Evolutionary conservation across 2,797 vertebrate species (phyloP), one percentile per base, ranked within the genome.

Genomic region (Spea hammondii): DNA sequence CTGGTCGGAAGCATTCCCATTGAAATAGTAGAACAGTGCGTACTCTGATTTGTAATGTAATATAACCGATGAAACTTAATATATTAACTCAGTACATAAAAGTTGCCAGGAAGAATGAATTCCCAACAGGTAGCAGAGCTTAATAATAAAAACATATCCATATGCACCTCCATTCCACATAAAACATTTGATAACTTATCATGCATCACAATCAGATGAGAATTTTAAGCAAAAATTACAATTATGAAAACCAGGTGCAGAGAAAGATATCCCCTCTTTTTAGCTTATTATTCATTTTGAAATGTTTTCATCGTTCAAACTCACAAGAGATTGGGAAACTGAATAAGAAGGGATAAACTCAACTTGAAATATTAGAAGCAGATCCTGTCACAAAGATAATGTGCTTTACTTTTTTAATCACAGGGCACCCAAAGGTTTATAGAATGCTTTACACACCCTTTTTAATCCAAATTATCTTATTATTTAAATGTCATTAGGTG

Each of bases 121-220:
- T 82, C 79, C 75, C 75, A 82, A 64, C 14, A 70, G 75, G 70
- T 77, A 77, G 75, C 48, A 69, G 45, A 55, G 45, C 51, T 59
- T 78, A 74, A 73, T 74, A 70, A 17, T 57, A 70, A 77, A 82
- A 77, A 53, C 45, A 82, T 65, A 77, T 74, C 65, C 80, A 82
- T 77, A 77, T 81, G 79, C 70, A 68, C 17, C 45, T 65, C 68
- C n/a, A 60, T 48, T 60, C 55, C 55, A 73, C 49, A 70, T 77
- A 54, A 64, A 54, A 62, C 13, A 8, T 6, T 32, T 10, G 48
- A 72, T 74, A 77, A 73, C 50, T 77, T 64, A 82, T 70, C 76
- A 70, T 53, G 68, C 65, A 68, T 67, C 57, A n/a, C 11, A 17
- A 81, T 81, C 70, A 11, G 14, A 32, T 72, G 6, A 72, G 48